A percentile compares a stretch with the other conserved stretches of the same genome.
Conservation (phyloP, 2,797 vertebrate species). For the Anas capensis region DNA sequence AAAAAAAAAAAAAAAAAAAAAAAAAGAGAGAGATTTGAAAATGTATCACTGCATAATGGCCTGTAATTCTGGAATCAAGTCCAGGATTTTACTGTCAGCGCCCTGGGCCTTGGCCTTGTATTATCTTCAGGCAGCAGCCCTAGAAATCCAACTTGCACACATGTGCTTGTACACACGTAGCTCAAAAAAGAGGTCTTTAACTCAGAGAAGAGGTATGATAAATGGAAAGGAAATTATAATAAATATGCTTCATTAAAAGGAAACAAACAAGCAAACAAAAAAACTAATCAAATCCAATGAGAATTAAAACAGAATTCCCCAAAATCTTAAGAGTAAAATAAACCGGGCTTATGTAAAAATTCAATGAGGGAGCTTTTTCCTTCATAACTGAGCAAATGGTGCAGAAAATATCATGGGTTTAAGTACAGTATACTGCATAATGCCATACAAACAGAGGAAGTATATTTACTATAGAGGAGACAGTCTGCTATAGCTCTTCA, state of each 20-base stretch:
- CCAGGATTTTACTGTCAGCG: neutral
- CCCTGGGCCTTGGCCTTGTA: neutral
- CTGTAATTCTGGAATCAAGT: neutral
- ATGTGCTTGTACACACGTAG: fast-evolving
- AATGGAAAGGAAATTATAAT: neutral
- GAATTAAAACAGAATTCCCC: neutral
- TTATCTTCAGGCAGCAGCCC: neutral
- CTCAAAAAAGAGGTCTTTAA: neutral
- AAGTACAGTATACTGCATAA: constrained; percentile 44
- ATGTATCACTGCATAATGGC: neutral
- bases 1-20: neutral
- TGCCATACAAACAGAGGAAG: constrained; percentile 69
- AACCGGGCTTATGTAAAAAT: neutral
- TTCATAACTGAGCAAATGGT: neutral
- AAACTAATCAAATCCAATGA: neutral
- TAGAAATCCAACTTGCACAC: neutral
- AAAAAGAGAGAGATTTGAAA: neutral
- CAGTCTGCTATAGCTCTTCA: constrained; percentile 76
- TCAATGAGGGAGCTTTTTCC: neutral
- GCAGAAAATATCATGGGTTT: neutral
- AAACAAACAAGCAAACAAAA: too few species aligned
- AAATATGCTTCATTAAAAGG: neutral
- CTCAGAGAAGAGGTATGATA: neutral
- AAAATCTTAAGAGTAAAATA: neutral
- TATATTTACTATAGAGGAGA: constrained; percentile 77